These are phyloP conservation scores for Martes martes DNA, from an alignment of 2,113 vertebrate species.

Conservation along the genomic window DNA sequence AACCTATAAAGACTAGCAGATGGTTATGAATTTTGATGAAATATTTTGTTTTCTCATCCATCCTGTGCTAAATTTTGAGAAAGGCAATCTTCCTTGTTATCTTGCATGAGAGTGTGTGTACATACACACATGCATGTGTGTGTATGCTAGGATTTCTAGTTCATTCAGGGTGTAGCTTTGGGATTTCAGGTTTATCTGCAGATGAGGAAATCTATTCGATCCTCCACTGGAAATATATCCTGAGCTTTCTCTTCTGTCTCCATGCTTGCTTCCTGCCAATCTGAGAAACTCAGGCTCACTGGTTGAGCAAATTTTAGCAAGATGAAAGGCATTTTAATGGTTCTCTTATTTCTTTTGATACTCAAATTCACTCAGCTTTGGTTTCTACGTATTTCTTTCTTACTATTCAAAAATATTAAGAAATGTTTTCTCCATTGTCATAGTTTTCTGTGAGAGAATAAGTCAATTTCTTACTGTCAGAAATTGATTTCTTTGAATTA, in stretches of 20 bases:
- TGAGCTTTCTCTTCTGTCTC: not conserved
- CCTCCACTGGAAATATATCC: not conserved
- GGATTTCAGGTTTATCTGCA: not conserved
- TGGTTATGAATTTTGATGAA: not conserved
- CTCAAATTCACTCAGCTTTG: not conserved
- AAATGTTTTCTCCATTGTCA: not conserved
- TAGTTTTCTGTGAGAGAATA: not conserved
- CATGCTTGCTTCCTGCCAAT: not conserved
- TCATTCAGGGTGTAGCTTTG: not conserved
- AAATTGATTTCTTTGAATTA: not conserved
- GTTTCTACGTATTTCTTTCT: not conserved
- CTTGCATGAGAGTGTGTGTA: not conserved
- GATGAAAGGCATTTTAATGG: not conserved
- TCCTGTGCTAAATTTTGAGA: not conserved
- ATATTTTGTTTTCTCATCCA: not conserved
- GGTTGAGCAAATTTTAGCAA: not conserved
- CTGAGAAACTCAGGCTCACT: not conserved
- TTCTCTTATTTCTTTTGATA: not conserved
- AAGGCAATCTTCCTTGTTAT: not conserved
- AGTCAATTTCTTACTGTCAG: not conserved
- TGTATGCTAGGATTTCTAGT: not conserved
- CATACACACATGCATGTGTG: not conserved
- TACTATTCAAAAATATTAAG: not conserved
- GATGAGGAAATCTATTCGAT: not conserved
- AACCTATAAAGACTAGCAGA: not conserved